Conservation (phyloP, 2,797 vertebrate genomes). For the Chelidonichthys spinosus region DNA sequence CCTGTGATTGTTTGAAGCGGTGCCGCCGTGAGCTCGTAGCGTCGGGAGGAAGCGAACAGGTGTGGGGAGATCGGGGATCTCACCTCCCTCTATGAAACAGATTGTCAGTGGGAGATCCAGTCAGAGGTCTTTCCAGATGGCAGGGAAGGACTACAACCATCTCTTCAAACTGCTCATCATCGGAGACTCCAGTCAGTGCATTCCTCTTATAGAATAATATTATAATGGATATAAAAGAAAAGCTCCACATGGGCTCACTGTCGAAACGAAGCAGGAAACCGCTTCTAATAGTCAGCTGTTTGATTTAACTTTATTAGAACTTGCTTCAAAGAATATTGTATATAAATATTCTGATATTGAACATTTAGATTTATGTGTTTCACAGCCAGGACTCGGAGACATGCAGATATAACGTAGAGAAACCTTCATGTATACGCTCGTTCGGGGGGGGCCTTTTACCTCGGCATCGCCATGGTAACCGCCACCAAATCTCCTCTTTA, state of each 20-base stretch:
- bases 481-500: not conserved
- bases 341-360: no score
- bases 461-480: no score
- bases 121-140: conserved; percentile 72
- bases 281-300: not conserved
- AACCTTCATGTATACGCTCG: no score
- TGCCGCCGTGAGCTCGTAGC: conserved; percentile 44
- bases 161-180: conserved; percentile 91
- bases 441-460: no score
- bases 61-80: conserved; percentile 4
- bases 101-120: conserved; percentile 39
- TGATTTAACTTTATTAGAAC: no score
- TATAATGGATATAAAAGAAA: no score
- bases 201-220: not conserved
- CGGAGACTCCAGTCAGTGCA: conserved; percentile 88
- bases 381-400: no score
- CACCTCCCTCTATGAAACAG: conserved; percentile 50
- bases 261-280: not conserved
- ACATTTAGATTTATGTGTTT: no score
- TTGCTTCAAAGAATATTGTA: no score
- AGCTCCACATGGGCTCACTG: not conserved
- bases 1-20: conserved; percentile 26
- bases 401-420: no score
- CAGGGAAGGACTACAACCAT: conserved; percentile 88
- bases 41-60: not conserved